These are phyloP conservation scores for Coptodon rendalli DNA, from an alignment of 2,113 vertebrate genomes.

Conservation along the genomic window DNA sequence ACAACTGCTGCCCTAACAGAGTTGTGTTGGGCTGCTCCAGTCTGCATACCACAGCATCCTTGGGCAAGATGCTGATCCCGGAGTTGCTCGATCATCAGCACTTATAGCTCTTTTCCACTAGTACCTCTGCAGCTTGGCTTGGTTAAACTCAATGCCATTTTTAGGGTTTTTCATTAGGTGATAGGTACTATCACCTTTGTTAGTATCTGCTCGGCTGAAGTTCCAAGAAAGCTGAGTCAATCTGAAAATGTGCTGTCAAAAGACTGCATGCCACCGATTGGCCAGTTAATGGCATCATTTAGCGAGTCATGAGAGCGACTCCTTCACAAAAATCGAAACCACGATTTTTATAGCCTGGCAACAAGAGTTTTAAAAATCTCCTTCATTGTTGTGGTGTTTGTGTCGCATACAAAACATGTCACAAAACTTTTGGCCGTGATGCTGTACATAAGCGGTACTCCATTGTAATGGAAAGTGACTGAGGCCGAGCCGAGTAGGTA, in stretches of 20 bases:
- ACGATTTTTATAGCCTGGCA: neutral
- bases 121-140: neutral
- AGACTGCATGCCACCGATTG: neutral
- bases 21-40: neutral
- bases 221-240: neutral
- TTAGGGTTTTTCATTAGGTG: neutral
- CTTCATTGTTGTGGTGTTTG: neutral
- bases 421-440: accelerated
- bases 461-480: neutral
- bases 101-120: neutral
- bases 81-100: neutral
- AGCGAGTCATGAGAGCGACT: neutral
- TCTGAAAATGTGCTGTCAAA: neutral
- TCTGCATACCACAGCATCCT: neutral
- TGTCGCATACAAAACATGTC: neutral
- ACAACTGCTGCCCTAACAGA: neutral
- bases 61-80: accelerated
- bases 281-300: neutral
- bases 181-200: neutral
- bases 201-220: neutral
- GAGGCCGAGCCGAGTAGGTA: neutral
- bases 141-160: neutral
- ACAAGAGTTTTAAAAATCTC: neutral
- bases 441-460: neutral
- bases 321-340: neutral